Evolutionary conservation across 2,888 invertebrate genomes (phyloP), one percentile per base, ranked within the genome.

Genomic region (Spodoptera littoralis): DNA sequence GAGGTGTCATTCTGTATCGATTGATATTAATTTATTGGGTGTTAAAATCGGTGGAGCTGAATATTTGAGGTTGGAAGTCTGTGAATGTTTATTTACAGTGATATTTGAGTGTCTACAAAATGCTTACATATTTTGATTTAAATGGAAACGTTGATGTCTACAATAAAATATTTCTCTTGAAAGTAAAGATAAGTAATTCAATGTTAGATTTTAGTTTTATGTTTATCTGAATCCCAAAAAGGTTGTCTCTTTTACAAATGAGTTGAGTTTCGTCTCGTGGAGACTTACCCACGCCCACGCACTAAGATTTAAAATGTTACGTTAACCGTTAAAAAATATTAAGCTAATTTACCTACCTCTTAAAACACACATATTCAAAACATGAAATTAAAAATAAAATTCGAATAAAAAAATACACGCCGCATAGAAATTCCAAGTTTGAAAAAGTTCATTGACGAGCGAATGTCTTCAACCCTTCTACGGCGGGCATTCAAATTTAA

Each of bases 401-500:
- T 65, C 74, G 64, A 55, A 73, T 73, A 42, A 56, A 53, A 59
- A 70, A 63, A 66, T 18, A 65, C 45, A 53, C n/a, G 18, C 46
- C 42, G 22, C 60, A 59, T 64, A 59, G 51, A 65, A 36, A 73
- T 69, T 61, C 58, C 48, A 75, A 78, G 46, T 78, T 77, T 50
- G 50, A 80, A 77, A 84, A 83, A 82, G 77, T 80, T 76, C 77
- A 45, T 53, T 57, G 48, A 59, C 49, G 65, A 84, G 83, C 77
- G 76, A 84, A 83, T 81, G 85, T 88, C 88, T 90, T 87, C 71
- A 88, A 89, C 90, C 93, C 92, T 93, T 92, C 87, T 81, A 84
- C 71, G 66, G 81, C 63, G 72, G 73, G 82, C 77, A 90, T 91
- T 93, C 90, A 92, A 85, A 93, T 93, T 94, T 86, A 92, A 92